Evolutionary conservation across 2,113 vertebrate genomes (phyloP).

Genomic region (Pseudonaja textilis): DNA sequence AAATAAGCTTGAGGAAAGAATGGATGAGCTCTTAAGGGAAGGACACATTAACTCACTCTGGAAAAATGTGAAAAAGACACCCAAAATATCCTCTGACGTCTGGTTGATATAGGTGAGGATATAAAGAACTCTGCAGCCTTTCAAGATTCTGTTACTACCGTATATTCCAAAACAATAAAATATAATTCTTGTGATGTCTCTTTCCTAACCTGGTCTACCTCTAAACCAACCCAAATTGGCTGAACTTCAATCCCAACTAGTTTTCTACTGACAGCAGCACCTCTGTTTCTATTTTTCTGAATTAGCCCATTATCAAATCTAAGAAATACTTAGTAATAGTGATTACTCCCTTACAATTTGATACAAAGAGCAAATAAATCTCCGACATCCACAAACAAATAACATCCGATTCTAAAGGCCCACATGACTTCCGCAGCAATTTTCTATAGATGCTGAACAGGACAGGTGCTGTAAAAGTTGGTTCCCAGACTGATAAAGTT

Average conservation of each 20-base stretch:
- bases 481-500: not conserved
- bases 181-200: not conserved
- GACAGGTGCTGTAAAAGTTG: not conserved
- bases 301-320: not conserved
- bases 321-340: not conserved
- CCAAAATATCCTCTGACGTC: not conserved
- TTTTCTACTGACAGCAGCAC: not conserved
- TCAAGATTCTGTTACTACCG: not conserved
- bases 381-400: not conserved
- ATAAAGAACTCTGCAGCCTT: not conserved
- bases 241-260: not conserved
- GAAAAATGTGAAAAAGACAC: not conserved
- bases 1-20: not conserved
- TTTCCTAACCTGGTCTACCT: not conserved
- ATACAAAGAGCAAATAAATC: not conserved
- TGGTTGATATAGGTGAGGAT: not conserved
- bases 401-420: not conserved
- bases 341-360: not conserved
- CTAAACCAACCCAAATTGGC: not conserved
- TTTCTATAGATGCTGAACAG: not conserved
- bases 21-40: not conserved
- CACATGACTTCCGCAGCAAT: not conserved
- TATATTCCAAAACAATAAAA: not conserved
- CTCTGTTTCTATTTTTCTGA: not conserved
- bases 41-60: not conserved